Evolutionary conservation across 2,113 vertebrate species (phyloP).

Genomic region (Stictonetta naevosa): DNA sequence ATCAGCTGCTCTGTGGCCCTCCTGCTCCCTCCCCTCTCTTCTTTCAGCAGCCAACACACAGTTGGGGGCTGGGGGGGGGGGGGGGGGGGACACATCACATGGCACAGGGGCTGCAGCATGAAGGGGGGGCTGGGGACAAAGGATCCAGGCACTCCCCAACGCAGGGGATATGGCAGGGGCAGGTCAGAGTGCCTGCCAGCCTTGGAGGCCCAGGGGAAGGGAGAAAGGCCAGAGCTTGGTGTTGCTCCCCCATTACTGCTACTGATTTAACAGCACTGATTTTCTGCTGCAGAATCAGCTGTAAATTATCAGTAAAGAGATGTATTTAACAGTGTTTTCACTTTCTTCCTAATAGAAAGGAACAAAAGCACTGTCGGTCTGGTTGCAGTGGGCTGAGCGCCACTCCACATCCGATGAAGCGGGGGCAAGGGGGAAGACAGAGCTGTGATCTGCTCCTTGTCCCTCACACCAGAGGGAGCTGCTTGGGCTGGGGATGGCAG

Average conservation of each 20-base stretch:
- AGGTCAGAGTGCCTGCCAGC: accelerated
- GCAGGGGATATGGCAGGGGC: neutral
- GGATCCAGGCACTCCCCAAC: accelerated
- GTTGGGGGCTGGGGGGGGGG: accelerated
- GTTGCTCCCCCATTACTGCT: neutral
- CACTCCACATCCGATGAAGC: neutral
- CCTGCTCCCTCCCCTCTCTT: neutral
- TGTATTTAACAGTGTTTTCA: slow-evolving; percentile 41
- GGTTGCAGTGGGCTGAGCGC: accelerated
- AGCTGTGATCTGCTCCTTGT: no score
- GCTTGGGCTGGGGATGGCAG: neutral
- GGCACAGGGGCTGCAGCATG: neutral
- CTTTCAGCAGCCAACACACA: neutral
- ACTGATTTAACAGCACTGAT: neutral
- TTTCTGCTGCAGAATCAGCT: slow-evolving; percentile 14
- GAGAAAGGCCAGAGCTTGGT: neutral
- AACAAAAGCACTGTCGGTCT: neutral
- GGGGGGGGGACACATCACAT: accelerated
- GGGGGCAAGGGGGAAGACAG: neutral
- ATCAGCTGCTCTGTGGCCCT: neutral
- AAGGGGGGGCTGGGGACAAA: neutral
- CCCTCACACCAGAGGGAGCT: neutral
- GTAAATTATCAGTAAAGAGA: slow-evolving; percentile 29
- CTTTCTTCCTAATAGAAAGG: slow-evolving; percentile 23
- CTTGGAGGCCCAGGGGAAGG: neutral